Conservation (phyloP, 2,888 invertebrate genomes). For the Malachius bipustulatus region DNA sequence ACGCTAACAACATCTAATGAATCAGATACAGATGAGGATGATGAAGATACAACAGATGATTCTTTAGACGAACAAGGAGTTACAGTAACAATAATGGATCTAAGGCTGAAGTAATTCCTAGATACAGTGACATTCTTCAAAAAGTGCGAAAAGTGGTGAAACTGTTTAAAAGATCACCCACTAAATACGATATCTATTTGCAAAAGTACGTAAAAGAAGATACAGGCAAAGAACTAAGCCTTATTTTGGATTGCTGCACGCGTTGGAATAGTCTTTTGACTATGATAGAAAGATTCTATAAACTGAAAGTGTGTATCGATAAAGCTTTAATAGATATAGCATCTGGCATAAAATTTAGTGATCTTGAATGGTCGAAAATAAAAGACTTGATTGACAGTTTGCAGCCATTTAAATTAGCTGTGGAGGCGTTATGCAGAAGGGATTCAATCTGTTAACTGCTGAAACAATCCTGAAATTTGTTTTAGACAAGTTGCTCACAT, state of each 20-base stretch:
- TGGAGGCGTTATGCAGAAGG: conserved; percentile 11
- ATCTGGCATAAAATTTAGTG: conserved; percentile 9
- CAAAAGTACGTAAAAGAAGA: conserved; percentile 18
- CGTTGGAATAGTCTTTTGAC: conserved; percentile 12
- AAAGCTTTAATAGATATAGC: conserved; percentile 9
- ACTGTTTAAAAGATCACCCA: conserved; percentile 17
- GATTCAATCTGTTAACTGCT: conserved; percentile 13
- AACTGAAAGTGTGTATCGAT: conserved; percentile 12
- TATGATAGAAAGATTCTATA: conserved; percentile 7
- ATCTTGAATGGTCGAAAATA: conserved; percentile 9
- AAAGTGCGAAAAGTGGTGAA: conserved; percentile 19
- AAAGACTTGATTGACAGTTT: conserved; percentile 6
- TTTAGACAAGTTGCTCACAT: conserved; percentile 8
- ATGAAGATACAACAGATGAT: conserved; percentile 3
- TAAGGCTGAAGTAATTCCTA: conserved; percentile 12
- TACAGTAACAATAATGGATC: conserved; percentile 11
- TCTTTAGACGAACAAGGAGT: conserved; percentile 6
- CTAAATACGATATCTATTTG: conserved; percentile 16
- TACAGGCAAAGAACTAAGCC: conserved; percentile 13
- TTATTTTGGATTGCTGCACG: conserved; percentile 18
- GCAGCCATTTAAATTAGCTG: conserved; percentile 7
- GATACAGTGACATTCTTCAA: conserved; percentile 15
- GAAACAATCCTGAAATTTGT: conserved; percentile 13
- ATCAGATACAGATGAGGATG: conserved; percentile 4
- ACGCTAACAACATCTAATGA: conserved; percentile 10